Evolutionary conservation across 2,888 invertebrate species (phyloP), one percentile per base, ranked within the genome.

Genomic region (Nephrocerus scutellatus): DNA sequence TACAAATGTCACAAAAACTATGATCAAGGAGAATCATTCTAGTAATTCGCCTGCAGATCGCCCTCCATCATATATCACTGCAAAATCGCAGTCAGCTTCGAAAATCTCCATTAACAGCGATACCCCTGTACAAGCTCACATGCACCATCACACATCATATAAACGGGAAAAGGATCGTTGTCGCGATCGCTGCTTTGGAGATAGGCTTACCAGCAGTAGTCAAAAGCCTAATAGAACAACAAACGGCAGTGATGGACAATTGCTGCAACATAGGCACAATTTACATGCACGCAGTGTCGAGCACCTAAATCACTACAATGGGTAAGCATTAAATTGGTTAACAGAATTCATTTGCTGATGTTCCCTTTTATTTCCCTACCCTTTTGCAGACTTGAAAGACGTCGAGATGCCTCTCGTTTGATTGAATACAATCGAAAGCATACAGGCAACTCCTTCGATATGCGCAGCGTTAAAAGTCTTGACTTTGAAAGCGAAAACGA

Each of bases 401-500:
- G 63, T 3, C 54, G 57, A 10, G 60, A 62, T 4, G 45, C 46
- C 1, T 51, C 55, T 2, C 53, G 56, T 6, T 53, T 55, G 29
- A 46, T 39, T 23, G 62, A 63, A 34, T 49, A 51, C 4, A 46
- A 56, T 9, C 62, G 60, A 6, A 47, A 56, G 34, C 55, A 55
- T 26, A 52, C 54, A 35, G n/a, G n/a, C n/a, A n/a, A n/a, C n/a
- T n/a, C n/a, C n/a, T n/a, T n/a, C n/a, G 63, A 68, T 32, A 58
- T 65, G 51, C 54, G 81, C 32, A 82, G 80, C 57, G 78, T 81
- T 0, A 82, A 82, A 51, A 82, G 84, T 0, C 70, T 83, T 7
- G 86, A 86, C 56, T 81, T 84, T 50, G 84, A 85, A 57, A 82
- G 82, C n/a, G 85, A 85, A 55, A 76, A 74, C 30, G 77, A 75